Evolutionary conservation across 2,797 vertebrate species (phyloP), one percentile per base, ranked within the genome.

Genomic region (Bradypodion pumilum): DNA sequence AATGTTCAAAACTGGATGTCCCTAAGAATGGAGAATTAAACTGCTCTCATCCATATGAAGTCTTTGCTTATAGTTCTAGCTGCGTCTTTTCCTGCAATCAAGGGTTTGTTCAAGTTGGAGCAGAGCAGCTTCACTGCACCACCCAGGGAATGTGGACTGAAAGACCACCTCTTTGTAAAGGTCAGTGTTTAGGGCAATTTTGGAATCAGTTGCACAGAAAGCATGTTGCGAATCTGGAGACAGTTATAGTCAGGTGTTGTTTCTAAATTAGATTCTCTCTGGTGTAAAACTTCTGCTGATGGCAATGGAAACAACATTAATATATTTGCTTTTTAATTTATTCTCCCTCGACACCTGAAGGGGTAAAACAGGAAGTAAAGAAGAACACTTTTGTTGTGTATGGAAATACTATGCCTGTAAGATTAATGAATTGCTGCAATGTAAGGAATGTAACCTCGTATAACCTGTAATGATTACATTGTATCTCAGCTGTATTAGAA

Each of bases 121-220:
- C 87, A 5, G 21, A 70, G 23, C 82, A 19, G 1, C 87, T 92
- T 37, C 79, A 52, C 2, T 97, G 96, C 84, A 89, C 93, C 60
- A 87, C 90, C 63, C 89, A 75, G 0, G 96, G 96, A 56, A 82
- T 84, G 19, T 97, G 96, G 97, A 96, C 95, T 63, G 90, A 92
- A 73, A 81, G 78, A 12, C 72, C 89, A 9, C 96, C 96, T 32
- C 81, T 72, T 44, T 97, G 97, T 62, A 77, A 91, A 94, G 90
- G 96, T 97, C 63, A 69, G 52, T 69, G 73, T 23, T 68, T 21
- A 32, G 27, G 13, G 42, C 60, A 9, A 27, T 7, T 60, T 69
- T 37, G 49, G 37, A 69, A 69, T 83, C 7, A 15, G 35, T 49
- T 56, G 46, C n/a, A n/a, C 19, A 37, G 7, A 69, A 83, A 29